Evolutionary conservation across 2,888 invertebrate species (phyloP), one percentile per base, ranked within the genome.

Genomic region (Amphipoea oculea): DNA sequence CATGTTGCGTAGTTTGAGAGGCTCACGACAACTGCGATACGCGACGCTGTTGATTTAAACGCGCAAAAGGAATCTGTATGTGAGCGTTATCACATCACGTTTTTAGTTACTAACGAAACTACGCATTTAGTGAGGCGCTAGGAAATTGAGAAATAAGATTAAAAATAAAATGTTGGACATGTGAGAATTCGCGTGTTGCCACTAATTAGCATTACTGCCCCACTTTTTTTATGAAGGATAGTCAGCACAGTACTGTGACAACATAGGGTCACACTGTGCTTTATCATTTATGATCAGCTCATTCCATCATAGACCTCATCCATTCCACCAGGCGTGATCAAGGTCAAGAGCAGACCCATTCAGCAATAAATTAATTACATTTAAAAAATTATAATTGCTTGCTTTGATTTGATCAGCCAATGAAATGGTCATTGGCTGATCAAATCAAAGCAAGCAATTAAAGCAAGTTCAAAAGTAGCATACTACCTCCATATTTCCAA

Each of bases 81-180:
- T 48, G 42, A 71, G 62, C 36, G 76, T 85, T 88, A 88, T 88
- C 85, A 75, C 4, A 67, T 77, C 73, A 81, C 76, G 88, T 81
- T 85, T 84, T 67, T 36, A 45, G 81, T 85, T 81, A 54, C 71
- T 63, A 72, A 76, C 57, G 45, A 75, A 88, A 82, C 88, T 89
- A 78, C 88, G 88, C 86, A 86, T 74, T 81, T 84, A 71, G 68
- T 63, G 62, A 63, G 76, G 70, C 79, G 73, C 84, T 77, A 77
- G 76, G 66, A 79, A 86, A 81, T 78, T 80, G 63, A 86, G 84
- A 72, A 79, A 81, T 74, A 71, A 14, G 62, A 74, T 69, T 78
- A 76, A 88, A 88, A 84, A 89, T 89, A 84, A 83, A 86, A 81
- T 76, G 60, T 29, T 63, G 23, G 36, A 54, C 78, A 76, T 78